Evolutionary conservation across 2,797 vertebrate species (phyloP).

Genomic region (Pelobates cultripes): DNA sequence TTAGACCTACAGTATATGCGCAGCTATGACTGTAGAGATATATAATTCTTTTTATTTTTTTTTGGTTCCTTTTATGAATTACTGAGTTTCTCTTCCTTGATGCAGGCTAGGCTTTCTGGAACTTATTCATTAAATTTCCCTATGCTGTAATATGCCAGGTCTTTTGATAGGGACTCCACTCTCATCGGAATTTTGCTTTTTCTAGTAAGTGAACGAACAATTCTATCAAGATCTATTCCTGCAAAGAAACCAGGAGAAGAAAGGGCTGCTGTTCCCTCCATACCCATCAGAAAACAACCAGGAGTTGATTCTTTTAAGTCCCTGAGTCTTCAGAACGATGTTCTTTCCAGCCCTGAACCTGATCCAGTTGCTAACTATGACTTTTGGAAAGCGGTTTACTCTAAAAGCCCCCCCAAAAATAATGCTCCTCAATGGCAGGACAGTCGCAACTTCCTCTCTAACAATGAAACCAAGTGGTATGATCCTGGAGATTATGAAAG

Average conservation of each 20-base stretch:
- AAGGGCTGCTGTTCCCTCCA: constrained; percentile 57
- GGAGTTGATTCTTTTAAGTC: constrained; percentile 88
- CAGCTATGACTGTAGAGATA: too few species aligned
- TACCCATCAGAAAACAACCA: constrained; percentile 72
- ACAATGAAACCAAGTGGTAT: constrained; percentile 23
- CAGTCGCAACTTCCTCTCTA: constrained; percentile 24
- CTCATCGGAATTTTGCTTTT: neutral
- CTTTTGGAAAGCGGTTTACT: constrained; percentile 65
- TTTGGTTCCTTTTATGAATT: too few species aligned
- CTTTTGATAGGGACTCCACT: neutral
- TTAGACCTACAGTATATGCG: too few species aligned
- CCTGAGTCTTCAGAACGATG: constrained; percentile 84
- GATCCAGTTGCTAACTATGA: constrained; percentile 60
- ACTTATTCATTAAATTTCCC: too few species aligned
- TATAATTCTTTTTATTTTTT: too few species aligned
- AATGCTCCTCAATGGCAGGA: neutral
- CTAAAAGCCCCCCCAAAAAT: constrained; percentile 39
- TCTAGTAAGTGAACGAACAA: constrained; percentile 62
- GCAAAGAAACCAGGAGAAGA: neutral
- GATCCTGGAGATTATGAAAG: constrained; percentile 54
- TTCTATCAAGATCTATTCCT: constrained; percentile 64
- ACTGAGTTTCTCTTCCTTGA: too few species aligned
- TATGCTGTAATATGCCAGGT: too few species aligned
- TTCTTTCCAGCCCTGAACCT: neutral
- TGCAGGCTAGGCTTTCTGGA: too few species aligned